phyloP scores from a whole-genome alignment of 2,888 invertebrate genomes.

The Automeris io region DNA sequence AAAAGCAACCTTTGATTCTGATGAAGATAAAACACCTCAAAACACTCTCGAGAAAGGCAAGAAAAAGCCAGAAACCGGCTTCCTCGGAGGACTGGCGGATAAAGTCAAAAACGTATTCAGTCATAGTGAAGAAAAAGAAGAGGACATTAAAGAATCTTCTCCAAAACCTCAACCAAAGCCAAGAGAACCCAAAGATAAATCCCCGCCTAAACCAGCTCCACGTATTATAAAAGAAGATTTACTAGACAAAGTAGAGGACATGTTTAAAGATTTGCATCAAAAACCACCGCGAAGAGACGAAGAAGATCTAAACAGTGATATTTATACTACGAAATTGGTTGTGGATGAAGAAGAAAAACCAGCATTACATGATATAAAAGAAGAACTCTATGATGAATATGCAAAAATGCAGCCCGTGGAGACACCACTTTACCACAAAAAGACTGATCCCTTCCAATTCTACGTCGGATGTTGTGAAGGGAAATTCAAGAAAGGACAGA shows the following conservation, averaged over 20 bases:
- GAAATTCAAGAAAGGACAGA: constrained; percentile 45
- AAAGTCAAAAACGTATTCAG: constrained; percentile 61
- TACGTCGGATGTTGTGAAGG: constrained; percentile 58
- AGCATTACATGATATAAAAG: constrained; percentile 34
- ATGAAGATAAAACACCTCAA: constrained; percentile 73
- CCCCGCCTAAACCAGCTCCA: constrained; percentile 63
- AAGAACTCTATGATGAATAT: constrained; percentile 58
- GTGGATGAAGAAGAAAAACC: constrained; percentile 57
- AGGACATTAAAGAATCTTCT: constrained; percentile 26
- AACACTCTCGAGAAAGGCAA: constrained; percentile 73
- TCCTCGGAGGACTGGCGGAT: constrained; percentile 61
- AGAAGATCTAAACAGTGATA: constrained; percentile 46
- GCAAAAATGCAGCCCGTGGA: constrained; percentile 67
- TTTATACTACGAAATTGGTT: constrained; percentile 61
- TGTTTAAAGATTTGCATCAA: constrained; percentile 62
- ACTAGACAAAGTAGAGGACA: constrained; percentile 69
- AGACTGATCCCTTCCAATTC: constrained; percentile 55
- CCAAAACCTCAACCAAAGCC: constrained; percentile 46
- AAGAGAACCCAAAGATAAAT: constrained; percentile 38
- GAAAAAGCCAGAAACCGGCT: constrained; percentile 59
- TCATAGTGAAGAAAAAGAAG: constrained; percentile 59
- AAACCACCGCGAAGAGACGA: constrained; percentile 53
- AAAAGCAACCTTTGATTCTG: constrained; percentile 74
- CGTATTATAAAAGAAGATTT: constrained; percentile 65
- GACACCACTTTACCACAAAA: constrained; percentile 45